A percentile compares a stretch with the other conserved stretches of the same genome.
phyloP scores from a whole-genome alignment of 2,888 invertebrate species.

The Minunthozetes semirufus region DNA sequence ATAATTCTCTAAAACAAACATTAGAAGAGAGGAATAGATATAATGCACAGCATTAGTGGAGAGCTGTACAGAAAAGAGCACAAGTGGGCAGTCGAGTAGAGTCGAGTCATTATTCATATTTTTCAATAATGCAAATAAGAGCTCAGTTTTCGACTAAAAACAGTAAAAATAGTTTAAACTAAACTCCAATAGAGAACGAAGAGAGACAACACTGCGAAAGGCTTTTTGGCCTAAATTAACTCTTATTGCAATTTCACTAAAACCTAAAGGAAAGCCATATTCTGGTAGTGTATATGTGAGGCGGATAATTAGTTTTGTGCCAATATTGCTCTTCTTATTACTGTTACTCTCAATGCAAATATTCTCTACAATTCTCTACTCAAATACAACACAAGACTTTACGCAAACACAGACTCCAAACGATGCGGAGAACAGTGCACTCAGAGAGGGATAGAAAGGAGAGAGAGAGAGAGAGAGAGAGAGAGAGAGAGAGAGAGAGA shows the following conservation, averaged over 20 bases:
- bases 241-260: constrained; percentile 23
- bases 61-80: not conserved
- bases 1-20: constrained; percentile 30
- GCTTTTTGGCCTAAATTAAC: constrained; percentile 23
- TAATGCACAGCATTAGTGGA: not conserved
- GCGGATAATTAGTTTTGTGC: constrained; percentile 31
- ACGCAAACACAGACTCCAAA: constrained; percentile 13
- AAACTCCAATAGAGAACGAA: not conserved
- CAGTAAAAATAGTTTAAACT: constrained; percentile 2
- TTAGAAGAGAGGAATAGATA: constrained; percentile 26
- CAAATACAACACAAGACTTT: not conserved
- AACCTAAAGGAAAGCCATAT: constrained; percentile 10
- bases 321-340: constrained; percentile 30
- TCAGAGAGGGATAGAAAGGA: not conserved
- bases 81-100: constrained; percentile 19
- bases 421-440: not conserved
- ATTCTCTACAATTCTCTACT: constrained; percentile 1
- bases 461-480: not conserved
- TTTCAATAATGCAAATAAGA: constrained; percentile 27
- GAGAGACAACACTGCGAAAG: constrained; percentile 5
- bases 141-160: not conserved
- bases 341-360: constrained; percentile 18
- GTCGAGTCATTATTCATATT: constrained; percentile 31
- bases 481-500: not conserved
- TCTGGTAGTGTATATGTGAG: constrained; percentile 3